Conservation (phyloP, 1,140 invertebrate species). For the Tetramorium alpestre region DNA sequence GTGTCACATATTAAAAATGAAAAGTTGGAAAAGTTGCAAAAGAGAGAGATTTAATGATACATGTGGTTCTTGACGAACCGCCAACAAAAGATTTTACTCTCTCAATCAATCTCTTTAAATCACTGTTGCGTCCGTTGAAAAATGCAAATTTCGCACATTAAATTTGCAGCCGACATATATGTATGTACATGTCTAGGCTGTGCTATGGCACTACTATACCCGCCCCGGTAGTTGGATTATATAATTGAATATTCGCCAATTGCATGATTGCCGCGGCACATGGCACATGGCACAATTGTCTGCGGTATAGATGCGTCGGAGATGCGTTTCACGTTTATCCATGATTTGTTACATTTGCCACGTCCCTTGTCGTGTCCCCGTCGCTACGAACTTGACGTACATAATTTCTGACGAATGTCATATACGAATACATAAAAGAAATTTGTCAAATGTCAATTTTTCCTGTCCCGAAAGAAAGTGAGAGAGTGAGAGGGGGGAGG, state of each 20-base stretch:
- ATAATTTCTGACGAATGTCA: too few relatives aligned
- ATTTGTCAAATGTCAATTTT: neutral
- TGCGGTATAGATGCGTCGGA: slow-evolving; percentile 41
- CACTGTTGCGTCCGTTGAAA: neutral
- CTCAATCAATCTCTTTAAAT: too few relatives aligned
- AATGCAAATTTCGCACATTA: slow-evolving; percentile 63
- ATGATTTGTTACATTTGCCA: slow-evolving; percentile 47
- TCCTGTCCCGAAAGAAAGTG: too few relatives aligned
- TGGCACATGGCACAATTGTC: slow-evolving; percentile 82
- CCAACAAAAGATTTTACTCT: too few relatives aligned
- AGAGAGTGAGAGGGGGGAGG: neutral
- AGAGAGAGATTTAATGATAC: neutral
- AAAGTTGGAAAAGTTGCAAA: neutral
- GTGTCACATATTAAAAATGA: neutral
- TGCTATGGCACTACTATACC: slow-evolving; percentile 51
- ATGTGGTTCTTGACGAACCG: too few relatives aligned
- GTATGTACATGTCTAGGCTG: neutral
- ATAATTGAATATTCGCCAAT: slow-evolving; percentile 85
- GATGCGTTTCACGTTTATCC: slow-evolving; percentile 41
- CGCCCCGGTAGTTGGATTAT: slow-evolving; percentile 80
- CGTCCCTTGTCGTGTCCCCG: neutral
- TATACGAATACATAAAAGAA: neutral
- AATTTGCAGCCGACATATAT: neutral
- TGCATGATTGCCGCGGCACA: slow-evolving; percentile 83
- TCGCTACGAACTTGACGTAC: too few relatives aligned